Conservation (phyloP, 2,113 vertebrate genomes). For the Chaetodon auriga region DNA sequence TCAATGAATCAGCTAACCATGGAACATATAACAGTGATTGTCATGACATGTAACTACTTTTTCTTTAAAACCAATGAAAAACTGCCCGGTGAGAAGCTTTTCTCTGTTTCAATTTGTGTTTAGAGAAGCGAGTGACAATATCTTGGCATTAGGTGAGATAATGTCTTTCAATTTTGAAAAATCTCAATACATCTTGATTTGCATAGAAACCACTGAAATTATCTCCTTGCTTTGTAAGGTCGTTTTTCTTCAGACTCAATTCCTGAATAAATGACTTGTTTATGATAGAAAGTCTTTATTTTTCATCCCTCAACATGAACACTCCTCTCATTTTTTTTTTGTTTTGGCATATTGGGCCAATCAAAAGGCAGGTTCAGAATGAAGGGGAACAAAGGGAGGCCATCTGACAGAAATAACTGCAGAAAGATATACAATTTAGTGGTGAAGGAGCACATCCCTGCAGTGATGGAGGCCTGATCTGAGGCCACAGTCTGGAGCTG, state of each 20-base stretch:
- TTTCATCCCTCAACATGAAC: background rate
- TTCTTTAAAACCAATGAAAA: background rate
- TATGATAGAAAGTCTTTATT: background rate
- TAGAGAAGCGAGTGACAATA: constrained; percentile 26
- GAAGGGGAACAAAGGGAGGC: constrained; percentile 38
- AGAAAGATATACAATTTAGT: constrained; percentile 50
- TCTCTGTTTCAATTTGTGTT: constrained; percentile 14
- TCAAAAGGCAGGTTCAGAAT: constrained; percentile 37
- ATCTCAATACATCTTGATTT: constrained; percentile 19
- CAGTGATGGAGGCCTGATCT: constrained; percentile 63
- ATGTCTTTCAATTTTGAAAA: constrained; percentile 23
- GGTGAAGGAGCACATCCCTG: constrained; percentile 59
- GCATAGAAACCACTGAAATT: background rate
- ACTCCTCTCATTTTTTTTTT: background rate
- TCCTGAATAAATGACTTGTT: constrained; percentile 14
- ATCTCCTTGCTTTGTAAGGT: background rate
- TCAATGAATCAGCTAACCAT: background rate
- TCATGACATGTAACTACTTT: background rate
- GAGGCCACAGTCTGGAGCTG: constrained; percentile 62
- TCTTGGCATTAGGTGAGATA: constrained; percentile 24
- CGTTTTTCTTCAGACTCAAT: constrained; percentile 6
- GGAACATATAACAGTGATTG: background rate
- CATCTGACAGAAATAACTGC: constrained; percentile 59
- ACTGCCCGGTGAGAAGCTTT: background rate
- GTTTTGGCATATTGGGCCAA: constrained; percentile 22